phyloP scores from a whole-genome alignment of 2,888 invertebrate genomes.

The Carcina quercana region DNA sequence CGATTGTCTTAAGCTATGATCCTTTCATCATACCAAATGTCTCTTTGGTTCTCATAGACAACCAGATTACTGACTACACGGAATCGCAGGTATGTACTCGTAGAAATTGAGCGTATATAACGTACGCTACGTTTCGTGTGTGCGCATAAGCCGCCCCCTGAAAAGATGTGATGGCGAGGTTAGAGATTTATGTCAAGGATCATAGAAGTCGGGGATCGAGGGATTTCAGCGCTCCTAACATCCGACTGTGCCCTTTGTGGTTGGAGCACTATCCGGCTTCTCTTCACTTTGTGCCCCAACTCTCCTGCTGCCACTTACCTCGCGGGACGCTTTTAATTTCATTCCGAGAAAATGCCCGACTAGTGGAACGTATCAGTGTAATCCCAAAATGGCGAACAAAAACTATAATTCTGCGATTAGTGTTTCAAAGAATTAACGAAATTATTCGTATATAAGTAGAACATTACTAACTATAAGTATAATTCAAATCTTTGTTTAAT shows the following conservation, averaged over 20 bases:
- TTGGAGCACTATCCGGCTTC: slow-evolving; percentile 67
- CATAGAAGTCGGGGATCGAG: slow-evolving; percentile 65
- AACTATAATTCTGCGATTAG: no score
- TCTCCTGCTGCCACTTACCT: slow-evolving; percentile 62
- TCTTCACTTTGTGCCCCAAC: slow-evolving; percentile 66
- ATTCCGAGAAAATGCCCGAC: no score
- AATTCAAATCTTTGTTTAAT: no score
- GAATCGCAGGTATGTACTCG: slow-evolving; percentile 9
- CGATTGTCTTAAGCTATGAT: no score
- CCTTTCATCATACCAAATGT: no score
- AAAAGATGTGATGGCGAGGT: slow-evolving; percentile 73
- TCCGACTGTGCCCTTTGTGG: slow-evolving; percentile 71
- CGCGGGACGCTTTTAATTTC: slow-evolving; percentile 69
- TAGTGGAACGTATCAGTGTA: no score
- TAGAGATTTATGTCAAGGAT: slow-evolving; percentile 74
- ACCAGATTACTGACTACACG: no score
- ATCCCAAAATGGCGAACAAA: no score
- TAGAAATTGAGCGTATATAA: slow-evolving; percentile 54
- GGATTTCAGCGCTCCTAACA: slow-evolving; percentile 67
- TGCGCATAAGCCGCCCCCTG: slow-evolving; percentile 63
- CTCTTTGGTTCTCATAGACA: no score
- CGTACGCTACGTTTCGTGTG: slow-evolving; percentile 59
- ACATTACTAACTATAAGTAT: no score
- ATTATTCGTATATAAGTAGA: no score
- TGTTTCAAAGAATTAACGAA: no score